phyloP scores from a whole-genome alignment of 2,888 invertebrate genomes.

The Acanthoscelides obtectus region DNA sequence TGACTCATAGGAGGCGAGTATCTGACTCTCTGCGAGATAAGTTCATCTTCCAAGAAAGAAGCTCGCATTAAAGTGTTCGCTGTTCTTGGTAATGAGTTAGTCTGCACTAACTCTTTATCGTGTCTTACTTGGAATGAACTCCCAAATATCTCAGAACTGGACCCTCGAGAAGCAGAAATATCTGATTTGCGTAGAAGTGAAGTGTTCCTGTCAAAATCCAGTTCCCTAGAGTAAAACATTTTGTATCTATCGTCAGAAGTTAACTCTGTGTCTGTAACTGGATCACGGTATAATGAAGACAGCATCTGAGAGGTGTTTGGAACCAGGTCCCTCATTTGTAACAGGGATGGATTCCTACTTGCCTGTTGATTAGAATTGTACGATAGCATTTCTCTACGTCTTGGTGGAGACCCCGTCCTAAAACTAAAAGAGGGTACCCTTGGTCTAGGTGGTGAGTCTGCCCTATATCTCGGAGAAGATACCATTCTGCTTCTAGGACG shows the following conservation, averaged over 20 bases:
- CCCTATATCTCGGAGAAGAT: neutral
- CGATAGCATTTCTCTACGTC: neutral
- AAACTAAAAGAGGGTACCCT: too few species aligned
- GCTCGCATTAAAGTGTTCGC: neutral
- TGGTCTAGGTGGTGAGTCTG: neutral
- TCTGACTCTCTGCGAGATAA: neutral
- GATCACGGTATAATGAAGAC: neutral
- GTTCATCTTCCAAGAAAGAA: neutral
- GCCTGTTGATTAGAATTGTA: neutral
- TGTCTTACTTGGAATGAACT: neutral
- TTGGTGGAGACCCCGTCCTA: neutral
- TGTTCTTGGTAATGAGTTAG: neutral
- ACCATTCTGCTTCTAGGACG: too few species aligned
- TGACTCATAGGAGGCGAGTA: neutral
- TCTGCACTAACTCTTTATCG: neutral
- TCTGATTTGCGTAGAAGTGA: too few species aligned
- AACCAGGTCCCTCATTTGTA: neutral
- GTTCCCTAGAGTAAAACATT: neutral
- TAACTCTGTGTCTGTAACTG: neutral
- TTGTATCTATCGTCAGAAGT: neutral
- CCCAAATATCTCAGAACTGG: neutral
- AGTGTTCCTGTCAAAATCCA: neutral
- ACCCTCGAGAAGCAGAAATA: neutral
- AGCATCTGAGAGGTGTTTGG: neutral
- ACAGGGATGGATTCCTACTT: neutral